Conservation (phyloP, 2,797 vertebrate genomes). For the Phataginus tricuspis region DNA sequence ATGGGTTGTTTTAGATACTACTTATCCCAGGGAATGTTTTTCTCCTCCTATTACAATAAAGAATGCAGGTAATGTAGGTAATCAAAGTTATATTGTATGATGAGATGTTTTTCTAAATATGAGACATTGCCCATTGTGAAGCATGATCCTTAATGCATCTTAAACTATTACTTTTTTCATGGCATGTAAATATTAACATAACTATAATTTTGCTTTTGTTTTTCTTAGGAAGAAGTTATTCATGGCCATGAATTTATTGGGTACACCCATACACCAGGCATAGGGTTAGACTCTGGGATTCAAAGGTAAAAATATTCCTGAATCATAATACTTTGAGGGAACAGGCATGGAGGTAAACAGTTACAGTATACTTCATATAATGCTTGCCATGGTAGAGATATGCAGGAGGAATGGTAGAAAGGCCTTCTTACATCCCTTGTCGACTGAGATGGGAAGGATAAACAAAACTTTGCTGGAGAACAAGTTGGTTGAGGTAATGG, state of each 20-base stretch:
- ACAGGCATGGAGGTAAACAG: background rate
- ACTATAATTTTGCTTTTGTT: background rate
- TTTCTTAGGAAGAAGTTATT: slow-evolving; percentile 15
- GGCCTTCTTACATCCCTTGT: background rate
- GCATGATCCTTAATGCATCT: background rate
- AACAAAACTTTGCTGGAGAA: background rate
- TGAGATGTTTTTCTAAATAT: slow-evolving; percentile 49
- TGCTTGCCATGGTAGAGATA: background rate
- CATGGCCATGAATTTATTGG: slow-evolving; percentile 6
- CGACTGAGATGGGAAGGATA: background rate
- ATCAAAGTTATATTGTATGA: background rate
- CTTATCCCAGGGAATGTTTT: slow-evolving; percentile 11
- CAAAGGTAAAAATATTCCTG: background rate
- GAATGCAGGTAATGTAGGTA: slow-evolving; percentile 4
- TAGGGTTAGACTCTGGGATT: background rate
- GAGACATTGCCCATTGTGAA: background rate
- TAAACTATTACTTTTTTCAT: slow-evolving; percentile 13
- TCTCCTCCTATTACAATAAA: background rate
- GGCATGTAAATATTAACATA: slow-evolving; percentile 20
- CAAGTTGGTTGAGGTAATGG: background rate
- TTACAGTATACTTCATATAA: background rate
- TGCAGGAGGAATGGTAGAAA: background rate
- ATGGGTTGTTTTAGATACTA: background rate
- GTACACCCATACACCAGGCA: background rate
- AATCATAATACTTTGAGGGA: background rate